Percentiles rank a stretch among this genome's conserved stretches.
These are phyloP conservation scores for Dromaius novaehollandiae DNA, from an alignment of 2,113 vertebrate genomes.

Conservation along the genomic window DNA sequence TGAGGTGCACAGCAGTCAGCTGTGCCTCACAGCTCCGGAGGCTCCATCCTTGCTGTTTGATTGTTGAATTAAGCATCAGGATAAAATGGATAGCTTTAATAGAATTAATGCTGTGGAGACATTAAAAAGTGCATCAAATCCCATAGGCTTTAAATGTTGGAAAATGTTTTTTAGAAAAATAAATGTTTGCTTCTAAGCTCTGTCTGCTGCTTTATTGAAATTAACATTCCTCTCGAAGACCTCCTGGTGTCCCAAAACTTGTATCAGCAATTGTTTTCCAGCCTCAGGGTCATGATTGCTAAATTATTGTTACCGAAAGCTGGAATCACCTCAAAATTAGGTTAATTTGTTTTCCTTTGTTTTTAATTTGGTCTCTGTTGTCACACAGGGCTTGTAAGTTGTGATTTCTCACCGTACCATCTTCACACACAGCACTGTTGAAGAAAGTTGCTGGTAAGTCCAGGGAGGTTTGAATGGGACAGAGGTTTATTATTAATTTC, in stretches of 20 bases:
- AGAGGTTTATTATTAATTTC: neutral
- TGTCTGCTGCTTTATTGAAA: neutral
- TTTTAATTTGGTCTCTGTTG: neutral
- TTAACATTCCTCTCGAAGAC: neutral
- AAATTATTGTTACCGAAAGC: neutral
- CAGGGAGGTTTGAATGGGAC: neutral
- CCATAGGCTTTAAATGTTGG: neutral
- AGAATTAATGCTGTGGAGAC: neutral
- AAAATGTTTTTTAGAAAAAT: neutral
- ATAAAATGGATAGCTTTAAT: conserved; percentile 19
- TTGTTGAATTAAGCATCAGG: conserved; percentile 31
- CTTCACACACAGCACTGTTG: neutral
- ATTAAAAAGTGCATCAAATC: neutral
- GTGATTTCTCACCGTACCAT: neutral
- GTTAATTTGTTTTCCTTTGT: neutral
- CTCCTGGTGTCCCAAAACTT: neutral
- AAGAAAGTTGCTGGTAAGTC: neutral
- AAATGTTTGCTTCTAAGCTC: neutral
- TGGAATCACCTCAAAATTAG: neutral
- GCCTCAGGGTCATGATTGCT: neutral
- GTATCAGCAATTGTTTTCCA: neutral
- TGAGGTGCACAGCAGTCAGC: neutral
- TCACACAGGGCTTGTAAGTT: neutral
- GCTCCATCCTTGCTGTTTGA: conserved; percentile 5
- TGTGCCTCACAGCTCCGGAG: neutral